phyloP scores from a whole-genome alignment of 2,113 vertebrate genomes.

The Hypocryptadius cinnamomeus region DNA sequence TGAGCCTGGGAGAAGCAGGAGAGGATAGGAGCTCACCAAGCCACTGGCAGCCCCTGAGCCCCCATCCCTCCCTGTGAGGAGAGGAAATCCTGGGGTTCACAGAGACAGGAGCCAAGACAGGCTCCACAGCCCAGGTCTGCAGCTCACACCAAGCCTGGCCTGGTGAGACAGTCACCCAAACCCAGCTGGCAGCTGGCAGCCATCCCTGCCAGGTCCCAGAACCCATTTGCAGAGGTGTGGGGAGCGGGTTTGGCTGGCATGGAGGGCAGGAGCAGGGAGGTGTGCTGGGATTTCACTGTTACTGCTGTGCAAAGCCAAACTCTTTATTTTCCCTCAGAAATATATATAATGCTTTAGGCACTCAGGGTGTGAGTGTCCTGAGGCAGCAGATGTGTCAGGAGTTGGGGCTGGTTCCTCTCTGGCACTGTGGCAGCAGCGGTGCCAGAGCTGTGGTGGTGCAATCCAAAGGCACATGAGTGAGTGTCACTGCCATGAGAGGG shows the following conservation, averaged over 20 bases:
- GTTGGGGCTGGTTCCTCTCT: background rate
- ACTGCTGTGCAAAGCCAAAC: background rate
- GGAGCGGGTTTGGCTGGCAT: background rate
- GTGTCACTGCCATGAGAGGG: background rate
- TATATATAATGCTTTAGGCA: background rate
- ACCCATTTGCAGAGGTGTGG: background rate
- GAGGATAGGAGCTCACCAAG: background rate
- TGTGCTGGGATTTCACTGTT: background rate
- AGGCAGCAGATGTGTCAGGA: slow-evolving; percentile 27
- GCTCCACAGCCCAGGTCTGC: background rate
- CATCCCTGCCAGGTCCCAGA: background rate
- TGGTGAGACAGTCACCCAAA: background rate
- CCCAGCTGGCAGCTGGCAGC: background rate
- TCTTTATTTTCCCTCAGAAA: background rate
- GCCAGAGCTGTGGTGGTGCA: slow-evolving; percentile 14
- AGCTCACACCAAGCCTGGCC: background rate
- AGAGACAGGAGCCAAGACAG: background rate
- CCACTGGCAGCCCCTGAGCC: background rate
- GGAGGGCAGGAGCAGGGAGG: background rate
- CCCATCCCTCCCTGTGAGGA: background rate
- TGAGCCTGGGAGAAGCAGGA: background rate
- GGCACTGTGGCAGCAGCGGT: background rate
- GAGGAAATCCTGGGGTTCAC: background rate
- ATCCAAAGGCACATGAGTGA: background rate
- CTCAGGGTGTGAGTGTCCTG: background rate